These are phyloP conservation scores for Megaceryle torquata DNA, from an alignment of 2,113 vertebrate genomes.

Conservation along the genomic window DNA sequence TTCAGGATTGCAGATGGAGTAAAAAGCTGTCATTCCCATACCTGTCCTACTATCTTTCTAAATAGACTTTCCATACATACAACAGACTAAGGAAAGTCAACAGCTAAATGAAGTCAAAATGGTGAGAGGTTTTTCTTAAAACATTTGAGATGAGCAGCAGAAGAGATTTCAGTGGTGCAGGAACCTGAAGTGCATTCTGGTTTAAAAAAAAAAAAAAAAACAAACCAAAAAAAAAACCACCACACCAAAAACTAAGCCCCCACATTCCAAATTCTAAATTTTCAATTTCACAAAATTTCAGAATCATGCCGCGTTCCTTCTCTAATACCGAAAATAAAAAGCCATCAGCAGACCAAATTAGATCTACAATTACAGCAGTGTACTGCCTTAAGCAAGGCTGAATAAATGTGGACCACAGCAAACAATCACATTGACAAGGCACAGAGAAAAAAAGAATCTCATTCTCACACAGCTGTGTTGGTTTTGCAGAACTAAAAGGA, in stretches of 20 bases:
- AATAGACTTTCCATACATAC: neutral
- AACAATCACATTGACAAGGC: neutral
- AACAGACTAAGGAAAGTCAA: neutral
- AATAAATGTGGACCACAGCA: neutral
- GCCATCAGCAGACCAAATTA: neutral
- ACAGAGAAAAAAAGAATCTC: neutral
- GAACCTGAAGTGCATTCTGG: neutral
- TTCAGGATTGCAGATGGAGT: neutral
- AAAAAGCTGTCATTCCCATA: neutral
- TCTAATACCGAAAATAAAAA: neutral
- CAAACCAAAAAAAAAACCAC: too few species aligned
- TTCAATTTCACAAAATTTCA: neutral
- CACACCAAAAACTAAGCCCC: too few species aligned
- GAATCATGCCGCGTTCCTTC: neutral
- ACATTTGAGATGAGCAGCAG: neutral
- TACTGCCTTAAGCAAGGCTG: neutral
- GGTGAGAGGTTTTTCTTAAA: neutral
- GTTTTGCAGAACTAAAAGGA: constrained; percentile 7
- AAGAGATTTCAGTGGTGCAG: neutral
- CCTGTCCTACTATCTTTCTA: neutral
- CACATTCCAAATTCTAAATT: neutral
- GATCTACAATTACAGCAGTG: neutral
- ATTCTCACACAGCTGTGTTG: neutral
- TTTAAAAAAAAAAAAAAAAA: too few species aligned
- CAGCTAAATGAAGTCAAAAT: neutral